phyloP scores from a whole-genome alignment of 2,888 invertebrate genomes.

The Drosophila parthenogenetica region DNA sequence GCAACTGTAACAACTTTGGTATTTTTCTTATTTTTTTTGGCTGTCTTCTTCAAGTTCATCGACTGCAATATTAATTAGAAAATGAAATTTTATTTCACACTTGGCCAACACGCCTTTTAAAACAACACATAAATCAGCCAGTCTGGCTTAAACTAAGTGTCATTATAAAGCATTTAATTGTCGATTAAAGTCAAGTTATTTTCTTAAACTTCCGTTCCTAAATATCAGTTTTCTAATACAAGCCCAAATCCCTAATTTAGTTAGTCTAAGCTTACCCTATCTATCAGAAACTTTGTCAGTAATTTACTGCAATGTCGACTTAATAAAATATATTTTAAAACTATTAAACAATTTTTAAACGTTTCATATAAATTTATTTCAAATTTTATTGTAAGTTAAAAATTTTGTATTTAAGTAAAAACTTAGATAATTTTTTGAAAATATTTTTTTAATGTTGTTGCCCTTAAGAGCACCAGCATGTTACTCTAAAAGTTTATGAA shows the following conservation, averaged over 20 bases:
- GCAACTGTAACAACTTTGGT: conserved; percentile 16
- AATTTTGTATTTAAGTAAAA: too few species aligned
- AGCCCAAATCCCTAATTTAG: not conserved
- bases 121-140: not conserved
- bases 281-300: too few species aligned
- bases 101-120: conserved; percentile 27
- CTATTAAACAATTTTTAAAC: too few species aligned
- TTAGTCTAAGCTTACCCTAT: not conserved
- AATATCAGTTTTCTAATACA: not conserved
- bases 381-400: too few species aligned
- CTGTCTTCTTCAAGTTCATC: conserved; percentile 22
- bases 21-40: conserved; percentile 20
- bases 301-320: too few species aligned
- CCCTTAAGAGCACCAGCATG: too few species aligned
- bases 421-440: too few species aligned
- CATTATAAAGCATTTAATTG: not conserved
- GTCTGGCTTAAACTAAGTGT: not conserved
- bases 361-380: too few species aligned
- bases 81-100: conserved; percentile 42
- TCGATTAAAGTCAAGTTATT: not conserved
- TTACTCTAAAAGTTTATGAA: too few species aligned
- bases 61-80: conserved; percentile 49
- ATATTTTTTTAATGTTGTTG: too few species aligned
- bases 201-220: not conserved
- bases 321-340: too few species aligned